phyloP scores from a whole-genome alignment of 1,140 invertebrate genomes.

The Cotesia typhae region DNA sequence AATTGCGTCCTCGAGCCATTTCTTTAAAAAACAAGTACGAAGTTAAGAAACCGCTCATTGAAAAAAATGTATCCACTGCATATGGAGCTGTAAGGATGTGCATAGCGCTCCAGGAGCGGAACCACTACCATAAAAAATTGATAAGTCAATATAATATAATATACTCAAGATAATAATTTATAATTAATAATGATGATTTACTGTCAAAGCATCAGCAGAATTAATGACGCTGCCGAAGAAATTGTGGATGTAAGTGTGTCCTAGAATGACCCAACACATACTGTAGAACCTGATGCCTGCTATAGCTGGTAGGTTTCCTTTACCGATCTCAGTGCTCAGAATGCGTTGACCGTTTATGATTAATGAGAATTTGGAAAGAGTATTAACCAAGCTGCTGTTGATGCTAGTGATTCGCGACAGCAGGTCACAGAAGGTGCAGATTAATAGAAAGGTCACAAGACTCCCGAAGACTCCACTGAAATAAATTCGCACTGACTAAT shows the following conservation, averaged over 20 bases:
- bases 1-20: constrained; percentile 52
- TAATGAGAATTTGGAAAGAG: constrained; percentile 48
- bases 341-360: constrained; percentile 49
- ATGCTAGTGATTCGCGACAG: background rate
- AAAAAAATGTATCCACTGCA: constrained; percentile 69
- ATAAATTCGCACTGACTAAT: too few relatives aligned
- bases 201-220: background rate
- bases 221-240: background rate
- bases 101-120: constrained; percentile 37
- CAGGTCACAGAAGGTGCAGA: background rate
- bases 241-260: constrained; percentile 49
- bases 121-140: constrained; percentile 39
- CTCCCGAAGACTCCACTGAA: too few relatives aligned
- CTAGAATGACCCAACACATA: constrained; percentile 58
- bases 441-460: background rate
- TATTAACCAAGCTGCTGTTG: background rate
- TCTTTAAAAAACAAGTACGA: constrained; percentile 68
- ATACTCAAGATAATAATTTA: background rate
- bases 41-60: constrained; percentile 70
- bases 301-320: constrained; percentile 21
- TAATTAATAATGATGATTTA: background rate
- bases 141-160: background rate
- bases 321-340: constrained; percentile 39
- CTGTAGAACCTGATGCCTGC: constrained; percentile 53
- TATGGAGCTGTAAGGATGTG: constrained; percentile 56